Evolutionary conservation across 2,888 invertebrate species (phyloP).

Genomic region (Cryptophagus acutangulus): DNA sequence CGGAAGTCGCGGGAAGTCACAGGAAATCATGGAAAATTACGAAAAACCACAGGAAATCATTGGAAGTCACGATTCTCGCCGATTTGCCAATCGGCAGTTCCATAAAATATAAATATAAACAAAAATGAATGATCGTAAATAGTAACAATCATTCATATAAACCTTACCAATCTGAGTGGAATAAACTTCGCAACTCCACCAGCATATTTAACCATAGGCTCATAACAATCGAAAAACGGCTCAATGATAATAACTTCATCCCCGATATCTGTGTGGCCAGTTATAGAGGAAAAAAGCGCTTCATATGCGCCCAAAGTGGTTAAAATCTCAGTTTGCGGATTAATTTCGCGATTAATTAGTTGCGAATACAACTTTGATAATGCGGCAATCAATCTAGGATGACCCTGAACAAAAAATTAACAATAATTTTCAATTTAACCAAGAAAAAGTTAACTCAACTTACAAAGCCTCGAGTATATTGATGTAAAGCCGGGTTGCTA

Average conservation of each 20-base stretch:
- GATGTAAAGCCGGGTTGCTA: conserved; percentile 73
- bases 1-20: too few relatives aligned
- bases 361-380: conserved; percentile 81
- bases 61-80: too few relatives aligned
- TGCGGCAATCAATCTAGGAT: conserved; percentile 80
- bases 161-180: conserved; percentile 76
- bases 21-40: too few relatives aligned
- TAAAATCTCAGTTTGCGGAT: conserved; percentile 80
- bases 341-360: conserved; percentile 67
- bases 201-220: conserved; percentile 85
- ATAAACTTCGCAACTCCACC: conserved; percentile 85
- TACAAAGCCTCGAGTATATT: conserved; percentile 93
- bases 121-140: neutral
- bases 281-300: conserved; percentile 78
- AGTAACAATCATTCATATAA: neutral
- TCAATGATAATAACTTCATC: conserved; percentile 96
- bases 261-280: conserved; percentile 78
- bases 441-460: conserved; percentile 30
- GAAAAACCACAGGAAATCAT: too few relatives aligned
- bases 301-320: conserved; percentile 94
- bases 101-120: neutral
- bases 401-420: conserved; percentile 63
- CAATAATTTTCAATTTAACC: neutral
- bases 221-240: conserved; percentile 98
- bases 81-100: too few relatives aligned